Percentiles rank a stretch among this genome's conserved stretches.
Conservation (phyloP, 2,888 invertebrate species). For the Netelia inedita region DNA sequence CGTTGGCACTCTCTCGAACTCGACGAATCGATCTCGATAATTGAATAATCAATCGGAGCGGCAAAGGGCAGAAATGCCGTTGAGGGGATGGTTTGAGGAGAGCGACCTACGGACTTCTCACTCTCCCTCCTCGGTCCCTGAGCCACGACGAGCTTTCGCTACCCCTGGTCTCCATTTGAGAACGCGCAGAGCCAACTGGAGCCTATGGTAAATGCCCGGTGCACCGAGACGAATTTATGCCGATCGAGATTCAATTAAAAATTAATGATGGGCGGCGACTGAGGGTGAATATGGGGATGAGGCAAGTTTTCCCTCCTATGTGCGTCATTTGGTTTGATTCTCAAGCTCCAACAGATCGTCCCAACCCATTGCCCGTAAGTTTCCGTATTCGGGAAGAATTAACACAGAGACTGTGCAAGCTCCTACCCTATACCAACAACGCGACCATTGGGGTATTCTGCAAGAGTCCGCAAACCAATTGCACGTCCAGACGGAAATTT, state of each 20-base stretch:
- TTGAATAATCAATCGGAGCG: constrained; percentile 82
- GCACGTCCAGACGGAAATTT: no score
- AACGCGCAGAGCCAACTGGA: constrained; percentile 35
- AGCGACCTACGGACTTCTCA: constrained; percentile 58
- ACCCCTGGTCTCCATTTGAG: constrained; percentile 10
- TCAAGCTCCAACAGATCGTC: no score
- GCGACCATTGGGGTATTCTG: no score
- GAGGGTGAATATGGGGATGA: not conserved
- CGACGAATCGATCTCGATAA: constrained; percentile 82
- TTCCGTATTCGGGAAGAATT: no score
- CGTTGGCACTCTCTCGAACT: constrained; percentile 43
- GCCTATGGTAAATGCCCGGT: constrained; percentile 53
- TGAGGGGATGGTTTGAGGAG: constrained; percentile 9
- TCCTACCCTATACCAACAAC: no score
- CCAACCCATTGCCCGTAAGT: no score
- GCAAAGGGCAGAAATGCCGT: constrained; percentile 52
- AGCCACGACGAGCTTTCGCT: constrained; percentile 46
- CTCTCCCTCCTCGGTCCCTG: constrained; percentile 27
- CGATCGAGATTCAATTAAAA: constrained; percentile 80
- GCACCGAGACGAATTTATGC: constrained; percentile 75
- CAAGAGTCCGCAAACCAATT: no score
- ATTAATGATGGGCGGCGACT: constrained; percentile 72
- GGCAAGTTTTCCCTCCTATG: no score
- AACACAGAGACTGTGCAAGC: no score
- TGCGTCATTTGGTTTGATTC: no score